These are phyloP conservation scores for Luehdorfia chinensis DNA, from an alignment of 1,140 invertebrate genomes.

Conservation along the genomic window DNA sequence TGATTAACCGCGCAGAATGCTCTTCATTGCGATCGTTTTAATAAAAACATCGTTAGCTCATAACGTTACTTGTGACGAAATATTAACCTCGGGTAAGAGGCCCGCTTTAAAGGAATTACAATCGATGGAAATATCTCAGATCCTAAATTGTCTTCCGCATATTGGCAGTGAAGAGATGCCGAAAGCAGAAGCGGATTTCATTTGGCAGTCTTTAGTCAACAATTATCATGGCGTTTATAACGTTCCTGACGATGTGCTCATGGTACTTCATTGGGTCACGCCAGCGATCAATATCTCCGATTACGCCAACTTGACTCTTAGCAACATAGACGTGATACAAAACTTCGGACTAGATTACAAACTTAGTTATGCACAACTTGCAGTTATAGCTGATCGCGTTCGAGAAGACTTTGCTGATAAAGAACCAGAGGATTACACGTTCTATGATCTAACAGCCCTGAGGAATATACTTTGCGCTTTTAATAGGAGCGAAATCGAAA, in stretches of 20 bases:
- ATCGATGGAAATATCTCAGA: conserved; percentile 42
- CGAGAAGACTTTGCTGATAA: conserved; percentile 72
- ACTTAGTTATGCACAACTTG: conserved; percentile 54
- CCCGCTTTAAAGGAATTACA: conserved; percentile 37
- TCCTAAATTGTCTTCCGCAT: conserved; percentile 47
- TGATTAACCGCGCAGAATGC: too few species aligned
- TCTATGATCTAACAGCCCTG: conserved; percentile 68
- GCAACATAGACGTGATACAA: conserved; percentile 66
- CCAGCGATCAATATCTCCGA: conserved; percentile 58
- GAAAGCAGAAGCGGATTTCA: conserved; percentile 38
- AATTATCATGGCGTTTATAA: conserved; percentile 41
- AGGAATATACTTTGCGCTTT: conserved; percentile 74
- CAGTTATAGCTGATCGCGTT: conserved; percentile 62
- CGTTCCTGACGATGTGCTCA: conserved; percentile 65
- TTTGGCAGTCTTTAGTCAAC: conserved; percentile 55
- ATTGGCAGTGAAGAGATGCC: conserved; percentile 44
- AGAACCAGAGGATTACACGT: conserved; percentile 70
- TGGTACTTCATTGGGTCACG: conserved; percentile 67
- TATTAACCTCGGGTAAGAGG: conserved; percentile 34
- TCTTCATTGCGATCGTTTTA: background rate
- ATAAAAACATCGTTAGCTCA: background rate
- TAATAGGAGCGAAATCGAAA: conserved; percentile 61
- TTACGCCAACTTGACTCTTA: conserved; percentile 69
- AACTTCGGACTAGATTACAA: conserved; percentile 72
- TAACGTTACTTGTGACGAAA: conserved; percentile 36